Percentiles rank a stretch among this genome's conserved stretches.
These are phyloP conservation scores for Peromyscus californicus DNA, from an alignment of 2,113 vertebrate species.

Conservation along the genomic window DNA sequence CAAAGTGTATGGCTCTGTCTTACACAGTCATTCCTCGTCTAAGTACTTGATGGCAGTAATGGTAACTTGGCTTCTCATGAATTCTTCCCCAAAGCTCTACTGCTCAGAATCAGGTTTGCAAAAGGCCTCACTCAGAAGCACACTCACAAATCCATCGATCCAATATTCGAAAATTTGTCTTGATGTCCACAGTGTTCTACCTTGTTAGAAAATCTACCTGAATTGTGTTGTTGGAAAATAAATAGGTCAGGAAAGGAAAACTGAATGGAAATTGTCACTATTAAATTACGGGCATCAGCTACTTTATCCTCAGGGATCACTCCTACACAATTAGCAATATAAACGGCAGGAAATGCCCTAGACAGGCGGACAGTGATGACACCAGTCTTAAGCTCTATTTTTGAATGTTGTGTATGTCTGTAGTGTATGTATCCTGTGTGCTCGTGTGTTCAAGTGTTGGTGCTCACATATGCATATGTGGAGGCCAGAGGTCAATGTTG, in stretches of 20 bases:
- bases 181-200: conserved; percentile 1
- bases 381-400: not conserved
- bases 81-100: not conserved
- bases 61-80: not conserved
- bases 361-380: not conserved
- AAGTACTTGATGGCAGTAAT: not conserved
- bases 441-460: not conserved
- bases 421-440: no score
- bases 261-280: conserved; percentile 34
- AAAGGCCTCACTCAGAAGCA: not conserved
- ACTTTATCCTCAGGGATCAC: conserved; percentile 28
- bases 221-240: conserved; percentile 8
- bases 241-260: conserved; percentile 9
- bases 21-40: not conserved
- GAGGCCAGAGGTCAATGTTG: not conserved
- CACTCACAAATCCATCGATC: not conserved
- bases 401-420: not conserved
- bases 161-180: conserved; percentile 22
- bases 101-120: conserved; percentile 14
- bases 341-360: conserved; percentile 4
- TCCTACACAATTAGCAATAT: conserved; percentile 5
- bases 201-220: conserved; percentile 45
- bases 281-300: conserved; percentile 34
- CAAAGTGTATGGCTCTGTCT: not conserved
- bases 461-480: not conserved